Percentiles rank a stretch among this genome's conserved stretches.
phyloP scores from a whole-genome alignment of 2,797 vertebrate species.

The Mus caroli region DNA sequence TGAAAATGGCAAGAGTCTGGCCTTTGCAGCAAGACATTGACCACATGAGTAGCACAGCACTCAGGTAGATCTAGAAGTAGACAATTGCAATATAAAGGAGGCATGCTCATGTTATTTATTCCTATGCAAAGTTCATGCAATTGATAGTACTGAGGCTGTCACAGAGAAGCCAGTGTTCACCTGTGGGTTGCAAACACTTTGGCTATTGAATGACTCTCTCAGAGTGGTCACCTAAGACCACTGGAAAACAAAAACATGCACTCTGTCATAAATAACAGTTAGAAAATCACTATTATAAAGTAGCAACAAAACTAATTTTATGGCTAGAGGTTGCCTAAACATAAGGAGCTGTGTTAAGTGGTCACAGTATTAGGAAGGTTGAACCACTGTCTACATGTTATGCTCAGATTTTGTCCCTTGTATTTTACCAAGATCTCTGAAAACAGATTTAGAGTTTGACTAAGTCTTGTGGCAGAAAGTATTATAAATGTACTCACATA shows the following conservation, averaged over 20 bases:
- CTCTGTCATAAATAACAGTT: neutral
- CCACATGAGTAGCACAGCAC: neutral
- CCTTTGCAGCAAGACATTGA: rapidly evolving
- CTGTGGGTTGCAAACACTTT: neutral
- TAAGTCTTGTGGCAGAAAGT: conserved; percentile 69
- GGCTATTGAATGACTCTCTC: neutral
- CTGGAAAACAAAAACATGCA: neutral
- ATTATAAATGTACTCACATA: conserved; percentile 57
- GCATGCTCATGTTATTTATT: conserved; percentile 72
- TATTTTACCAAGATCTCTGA: conserved; percentile 61
- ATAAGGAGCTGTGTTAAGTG: neutral
- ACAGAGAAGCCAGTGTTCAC: conserved; percentile 61
- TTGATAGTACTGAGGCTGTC: conserved; percentile 70
- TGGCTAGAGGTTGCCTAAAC: neutral
- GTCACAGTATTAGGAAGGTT: neutral
- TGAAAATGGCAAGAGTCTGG: neutral
- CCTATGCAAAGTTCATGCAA: conserved; percentile 56
- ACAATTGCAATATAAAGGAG: conserved; percentile 63
- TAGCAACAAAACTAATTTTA: neutral
- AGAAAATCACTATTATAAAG: neutral
- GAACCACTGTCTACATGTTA: neutral
- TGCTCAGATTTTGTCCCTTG: conserved; percentile 70
- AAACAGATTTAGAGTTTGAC: conserved; percentile 66
- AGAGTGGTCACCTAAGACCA: neutral
- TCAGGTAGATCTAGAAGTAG: conserved; percentile 51